Percentiles rank a stretch among this genome's conserved stretches.
These are phyloP conservation scores for Xanthostigma xanthostigma DNA, from an alignment of 2,888 invertebrate genomes.

Conservation along the genomic window DNA sequence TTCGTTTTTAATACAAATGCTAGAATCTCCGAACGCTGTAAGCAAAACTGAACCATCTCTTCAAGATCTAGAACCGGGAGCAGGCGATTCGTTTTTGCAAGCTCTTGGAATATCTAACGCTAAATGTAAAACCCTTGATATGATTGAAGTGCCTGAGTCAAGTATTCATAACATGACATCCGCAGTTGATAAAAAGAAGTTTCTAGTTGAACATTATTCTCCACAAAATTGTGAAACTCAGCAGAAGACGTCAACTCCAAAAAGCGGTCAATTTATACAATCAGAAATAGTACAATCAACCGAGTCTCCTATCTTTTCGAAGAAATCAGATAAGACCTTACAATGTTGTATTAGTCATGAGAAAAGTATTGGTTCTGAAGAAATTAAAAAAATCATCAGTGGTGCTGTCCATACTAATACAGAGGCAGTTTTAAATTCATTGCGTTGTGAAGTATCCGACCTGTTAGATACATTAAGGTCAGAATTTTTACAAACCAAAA, in stretches of 20 bases:
- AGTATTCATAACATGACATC: background rate
- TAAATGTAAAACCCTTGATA: background rate
- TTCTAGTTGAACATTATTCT: background rate
- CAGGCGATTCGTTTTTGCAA: constrained; percentile 1
- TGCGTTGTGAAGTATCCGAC: too few relatives aligned
- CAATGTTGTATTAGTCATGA: too few relatives aligned
- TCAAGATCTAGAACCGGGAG: background rate
- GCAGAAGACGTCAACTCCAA: too few relatives aligned
- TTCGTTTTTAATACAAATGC: background rate
- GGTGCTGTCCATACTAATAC: background rate
- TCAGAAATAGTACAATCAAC: too few relatives aligned
- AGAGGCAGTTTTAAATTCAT: too few relatives aligned
- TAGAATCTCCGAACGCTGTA: background rate
- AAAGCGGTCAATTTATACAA: too few relatives aligned
- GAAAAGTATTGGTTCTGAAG: background rate
- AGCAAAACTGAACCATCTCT: background rate
- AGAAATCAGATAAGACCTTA: too few relatives aligned
- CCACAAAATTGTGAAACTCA: too few relatives aligned
- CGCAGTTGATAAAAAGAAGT: background rate
- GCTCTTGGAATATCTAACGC: constrained; percentile 1
- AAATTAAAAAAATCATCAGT: background rate
- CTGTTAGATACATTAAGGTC: constrained; percentile 17
- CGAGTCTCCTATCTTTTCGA: too few relatives aligned
- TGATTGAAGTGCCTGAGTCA: background rate
- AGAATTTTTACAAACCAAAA: constrained; percentile 19